Evolutionary conservation across 2,113 vertebrate genomes (phyloP), one percentile per base, ranked within the genome.

Genomic region (Meleagris gallopavo): DNA sequence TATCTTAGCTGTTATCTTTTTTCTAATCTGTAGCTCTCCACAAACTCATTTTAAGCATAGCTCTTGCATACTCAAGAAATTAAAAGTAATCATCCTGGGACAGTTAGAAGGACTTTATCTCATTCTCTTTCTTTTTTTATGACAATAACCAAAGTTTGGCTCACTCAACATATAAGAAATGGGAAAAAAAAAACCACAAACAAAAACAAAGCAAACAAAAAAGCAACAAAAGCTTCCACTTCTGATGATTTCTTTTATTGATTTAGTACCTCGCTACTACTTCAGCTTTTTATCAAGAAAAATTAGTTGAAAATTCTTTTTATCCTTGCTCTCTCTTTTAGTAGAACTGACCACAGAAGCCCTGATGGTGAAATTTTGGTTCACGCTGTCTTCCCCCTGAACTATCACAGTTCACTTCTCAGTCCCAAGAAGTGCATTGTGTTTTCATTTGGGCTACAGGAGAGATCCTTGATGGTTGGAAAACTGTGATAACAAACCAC

Each of bases 181-280:
- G 3, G 2, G n/a, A 20, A 34, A 2, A 3, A 4, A 0, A 20
- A 14, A 40, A 13, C 38, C 10, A 15, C 3, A 3, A 46, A 66
- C 5, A 15, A 32, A 66, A 36, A 61, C n/a, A 36, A 77, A 27
- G 10, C 57, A 46, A 2, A 1, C 13, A 66, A n/a, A 30, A 55
- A 55, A 30, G 29, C 29, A 55, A 55, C 16, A 12, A 8, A 64
- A 29, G 5, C 50, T 81, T 93, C 25, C 4, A 83, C 86, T 75
- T 74, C 36, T 52, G 12, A 27, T 77, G 69, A 21, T 66, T 83
- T 83, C 3, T 86, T 58, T 62, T 29, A 24, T 32, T 32, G 58
- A 1, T 73, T 62, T 52, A 54, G 27, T 74, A 20, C 45, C 10
- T 46, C 45, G 4, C 45, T 46, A 27, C 5, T 93, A 27, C 43